A percentile compares a stretch with the other conserved stretches of the same genome.
Conservation (phyloP, 2,113 vertebrate species). For the Taxidea taxus region DNA sequence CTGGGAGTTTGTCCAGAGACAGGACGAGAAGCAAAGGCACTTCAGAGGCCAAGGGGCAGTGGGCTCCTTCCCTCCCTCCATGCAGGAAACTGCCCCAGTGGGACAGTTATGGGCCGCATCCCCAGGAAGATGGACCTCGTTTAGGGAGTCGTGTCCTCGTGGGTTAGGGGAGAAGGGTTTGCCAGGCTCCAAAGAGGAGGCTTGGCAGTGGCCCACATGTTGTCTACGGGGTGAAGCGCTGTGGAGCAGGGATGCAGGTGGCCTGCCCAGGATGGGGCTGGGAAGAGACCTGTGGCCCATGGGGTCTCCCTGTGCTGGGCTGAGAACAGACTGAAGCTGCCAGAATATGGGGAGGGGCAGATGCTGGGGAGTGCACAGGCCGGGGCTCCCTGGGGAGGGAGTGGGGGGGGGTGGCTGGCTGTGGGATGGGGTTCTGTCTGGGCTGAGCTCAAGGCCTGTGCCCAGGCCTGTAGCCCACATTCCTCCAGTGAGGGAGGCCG, state of each 20-base stretch:
- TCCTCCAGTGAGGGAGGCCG: background rate
- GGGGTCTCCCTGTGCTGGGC: background rate
- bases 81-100: fast-evolving
- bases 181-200: background rate
- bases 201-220: background rate
- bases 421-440: background rate
- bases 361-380: background rate
- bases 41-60: background rate
- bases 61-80: background rate
- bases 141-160: fast-evolving
- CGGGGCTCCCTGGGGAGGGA: background rate
- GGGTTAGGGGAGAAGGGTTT: too few relatives aligned
- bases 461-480: background rate
- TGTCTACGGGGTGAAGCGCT: background rate
- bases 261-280: background rate
- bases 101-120: background rate
- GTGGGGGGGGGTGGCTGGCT: background rate
- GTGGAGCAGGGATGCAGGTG: too few relatives aligned
- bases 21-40: background rate
- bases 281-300: background rate
- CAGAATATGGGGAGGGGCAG: background rate
- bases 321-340: background rate
- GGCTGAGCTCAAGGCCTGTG: background rate
- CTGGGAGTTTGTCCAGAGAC: background rate
- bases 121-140: background rate